Evolutionary conservation across 2,888 invertebrate genomes (phyloP), one percentile per base, ranked within the genome.

Genomic region (Drosophila suboccidentalis): DNA sequence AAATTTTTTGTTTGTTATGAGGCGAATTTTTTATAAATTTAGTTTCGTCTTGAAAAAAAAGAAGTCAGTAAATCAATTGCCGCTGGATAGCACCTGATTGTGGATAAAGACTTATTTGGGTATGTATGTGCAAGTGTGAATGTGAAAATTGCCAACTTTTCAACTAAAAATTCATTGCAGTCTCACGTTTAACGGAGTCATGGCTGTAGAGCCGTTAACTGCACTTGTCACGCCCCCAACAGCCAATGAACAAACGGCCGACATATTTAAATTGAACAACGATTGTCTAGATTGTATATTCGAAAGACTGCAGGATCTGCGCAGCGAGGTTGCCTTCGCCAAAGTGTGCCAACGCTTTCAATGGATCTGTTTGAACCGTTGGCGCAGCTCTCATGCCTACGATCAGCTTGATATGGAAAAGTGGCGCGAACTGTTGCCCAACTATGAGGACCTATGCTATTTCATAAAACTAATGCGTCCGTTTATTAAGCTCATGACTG

Each of bases 261-360:
- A 67, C 11, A 80, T 89, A 44, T 73, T 83, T 13, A 74, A 69
- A 41, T 44, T 91, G 13, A 87, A 91, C 41, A 85, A 89, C 61
- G 91, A 91, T 75, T 91, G 91, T 22, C 75, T 91, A 15, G 82
- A 82, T 13, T 82, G 81, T 44, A 85, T 91, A 54, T 90, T 91
- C 39, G 73, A 76, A 17, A 71, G 84, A 1, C 57, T 91, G 8
- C 76, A 73, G 13, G 87, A 90, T 60, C 66, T 91, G 11, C 82
- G 77, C 15, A 72, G 78, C 8, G 89, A 91, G 67, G 76, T 91
- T 19, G 80, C 86, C 22, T 71, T 87, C 11, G 77, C 91, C 8
- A 73, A 71, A 47, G 78, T 74, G 2, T 91, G 91, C 50, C 68
- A 57, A 13, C 86, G 90, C 38, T 88, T 91, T 65, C 85, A 74